phyloP scores from a whole-genome alignment of 2,888 invertebrate genomes.

The Eilema sororculum region DNA sequence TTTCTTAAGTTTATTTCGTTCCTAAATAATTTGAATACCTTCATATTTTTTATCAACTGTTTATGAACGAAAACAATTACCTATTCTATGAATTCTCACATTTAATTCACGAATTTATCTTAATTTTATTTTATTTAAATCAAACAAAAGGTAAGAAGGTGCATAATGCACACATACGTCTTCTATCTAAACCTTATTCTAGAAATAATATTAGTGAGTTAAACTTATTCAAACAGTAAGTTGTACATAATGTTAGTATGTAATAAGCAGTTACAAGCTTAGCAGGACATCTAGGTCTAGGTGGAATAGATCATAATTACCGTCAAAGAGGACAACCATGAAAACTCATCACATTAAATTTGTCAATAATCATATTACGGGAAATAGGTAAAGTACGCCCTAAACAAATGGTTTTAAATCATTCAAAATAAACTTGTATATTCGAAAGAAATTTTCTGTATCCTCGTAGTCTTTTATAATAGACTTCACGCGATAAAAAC shows the following conservation, averaged over 20 bases:
- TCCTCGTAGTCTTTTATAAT: no score
- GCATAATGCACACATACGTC: no score
- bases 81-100: background rate
- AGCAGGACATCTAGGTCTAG: slow-evolving; percentile 11
- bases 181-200: background rate
- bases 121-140: no score
- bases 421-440: no score
- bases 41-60: background rate
- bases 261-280: background rate
- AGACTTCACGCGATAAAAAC: no score
- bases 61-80: background rate
- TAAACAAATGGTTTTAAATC: background rate
- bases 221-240: slow-evolving; percentile 1
- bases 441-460: no score
- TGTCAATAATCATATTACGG: slow-evolving; percentile 5
- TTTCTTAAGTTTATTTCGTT: background rate
- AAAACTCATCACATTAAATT: slow-evolving; percentile 8
- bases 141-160: no score
- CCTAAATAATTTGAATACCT: background rate
- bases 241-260: background rate
- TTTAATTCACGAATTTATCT: no score
- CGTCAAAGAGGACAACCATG: background rate
- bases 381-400: background rate
- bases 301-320: slow-evolving; percentile 10
- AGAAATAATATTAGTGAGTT: background rate